Evolutionary conservation across 2,888 invertebrate genomes (phyloP), one percentile per base, ranked within the genome.

Genomic region (Watsonalla binaria): DNA sequence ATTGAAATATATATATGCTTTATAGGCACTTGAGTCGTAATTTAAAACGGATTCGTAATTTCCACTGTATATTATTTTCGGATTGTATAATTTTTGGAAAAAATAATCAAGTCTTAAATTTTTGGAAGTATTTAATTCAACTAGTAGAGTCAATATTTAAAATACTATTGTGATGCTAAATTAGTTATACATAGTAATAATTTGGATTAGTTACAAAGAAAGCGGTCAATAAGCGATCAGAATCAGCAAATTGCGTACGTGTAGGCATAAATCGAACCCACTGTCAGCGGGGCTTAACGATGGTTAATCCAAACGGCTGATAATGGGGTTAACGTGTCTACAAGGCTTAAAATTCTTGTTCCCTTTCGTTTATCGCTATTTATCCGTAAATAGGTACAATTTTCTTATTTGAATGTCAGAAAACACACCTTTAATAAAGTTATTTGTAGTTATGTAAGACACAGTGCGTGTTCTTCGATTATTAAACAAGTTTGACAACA

Each of bases 321-420:
- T 89, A 89, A 86, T 83, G 76, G 90, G 86, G 83, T 86, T 86
- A 86, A 78, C 85, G 74, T 77, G 84, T 85, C 80, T 72, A 61
- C 72, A 61, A 71, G 78, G 80, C 81, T 86, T 86, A 80, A 85
- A 86, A 84, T 78, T 78, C 68, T 59, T 37, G 57, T 54, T 55
- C 52, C 59, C 60, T 60, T 57, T 60, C 63, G 61, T 64, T 68
- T 39, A 49, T 15, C 9, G 42, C 11, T 2, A 42, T 42, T 11
- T 42, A 42, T 11, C 42, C 4, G 24, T 24, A 24, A 24, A 24
- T 24, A 24, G 24, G 24, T 24, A 24, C 24, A 24, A 24, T 24
- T 2, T 24, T 24, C 24, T 24, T 24, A 24, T 24, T 24, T 24
- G 1, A 24, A 24, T 24, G 24, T 24, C 4, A 24, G 24, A 24